Evolutionary conservation across 2,797 vertebrate genomes (phyloP).

Genomic region (Pseudomugil gertrudae): DNA sequence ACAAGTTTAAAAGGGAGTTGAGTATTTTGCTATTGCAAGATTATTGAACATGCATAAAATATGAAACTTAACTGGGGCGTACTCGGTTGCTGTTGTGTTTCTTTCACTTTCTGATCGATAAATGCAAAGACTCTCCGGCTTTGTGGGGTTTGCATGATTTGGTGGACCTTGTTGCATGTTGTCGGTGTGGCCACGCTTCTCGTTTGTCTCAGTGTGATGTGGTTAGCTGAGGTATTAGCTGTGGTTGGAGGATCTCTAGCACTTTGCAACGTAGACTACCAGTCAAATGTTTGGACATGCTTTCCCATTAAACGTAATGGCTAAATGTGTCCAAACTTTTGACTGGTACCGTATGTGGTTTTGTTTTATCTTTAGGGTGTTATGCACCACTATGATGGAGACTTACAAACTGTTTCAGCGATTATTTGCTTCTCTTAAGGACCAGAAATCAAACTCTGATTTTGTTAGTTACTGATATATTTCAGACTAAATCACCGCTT

Average conservation of each 20-base stretch:
- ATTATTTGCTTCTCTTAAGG: constrained; percentile 16
- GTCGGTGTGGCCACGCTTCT: constrained; percentile 83
- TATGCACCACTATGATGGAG: constrained; percentile 38
- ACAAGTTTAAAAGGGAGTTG: not conserved
- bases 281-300: not conserved
- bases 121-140: constrained; percentile 85
- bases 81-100: constrained; percentile 49
- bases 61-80: constrained; percentile 77
- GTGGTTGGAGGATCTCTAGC: constrained; percentile 83
- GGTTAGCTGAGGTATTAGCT: constrained; percentile 85
- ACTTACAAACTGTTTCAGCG: constrained; percentile 37
- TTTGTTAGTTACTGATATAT: constrained; percentile 25
- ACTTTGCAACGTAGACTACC: constrained; percentile 34
- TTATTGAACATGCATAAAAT: constrained; percentile 84
- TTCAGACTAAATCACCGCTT: not conserved
- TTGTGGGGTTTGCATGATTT: constrained; percentile 82
- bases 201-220: constrained; percentile 87
- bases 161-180: constrained; percentile 82
- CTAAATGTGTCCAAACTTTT: not conserved
- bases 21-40: constrained; percentile 65
- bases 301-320: not conserved
- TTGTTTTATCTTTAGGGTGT: constrained; percentile 48
- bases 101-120: constrained; percentile 56
- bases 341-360: constrained; percentile 48
- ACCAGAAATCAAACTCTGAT: constrained; percentile 12